Evolutionary conservation across 2,797 vertebrate species (phyloP).

Genomic region (Crypturellus tataupa): DNA sequence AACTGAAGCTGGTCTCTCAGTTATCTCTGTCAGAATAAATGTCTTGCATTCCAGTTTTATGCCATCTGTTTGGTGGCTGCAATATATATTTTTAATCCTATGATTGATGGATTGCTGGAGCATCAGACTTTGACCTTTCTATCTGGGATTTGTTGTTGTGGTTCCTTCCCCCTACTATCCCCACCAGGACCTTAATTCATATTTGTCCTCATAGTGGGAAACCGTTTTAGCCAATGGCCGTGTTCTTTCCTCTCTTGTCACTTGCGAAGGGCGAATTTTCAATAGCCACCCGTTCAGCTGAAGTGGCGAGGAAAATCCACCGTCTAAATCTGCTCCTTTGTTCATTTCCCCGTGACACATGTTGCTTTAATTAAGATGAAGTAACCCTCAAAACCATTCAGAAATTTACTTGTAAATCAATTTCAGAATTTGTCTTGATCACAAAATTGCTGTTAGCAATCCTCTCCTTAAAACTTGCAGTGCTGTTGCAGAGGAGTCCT

Average conservation of each 20-base stretch:
- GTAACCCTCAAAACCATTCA: not conserved
- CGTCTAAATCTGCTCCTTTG: not conserved
- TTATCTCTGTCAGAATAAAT: constrained; percentile 52
- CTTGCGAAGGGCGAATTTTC: not conserved
- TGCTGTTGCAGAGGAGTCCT: not conserved
- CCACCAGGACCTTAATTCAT: not conserved
- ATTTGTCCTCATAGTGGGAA: not conserved
- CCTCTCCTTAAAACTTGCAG: not conserved
- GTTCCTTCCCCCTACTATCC: no score
- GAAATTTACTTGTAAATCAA: not conserved
- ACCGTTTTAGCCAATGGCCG: fast-evolving
- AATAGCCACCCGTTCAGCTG: not conserved
- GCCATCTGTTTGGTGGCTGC: constrained; percentile 43
- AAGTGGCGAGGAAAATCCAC: not conserved
- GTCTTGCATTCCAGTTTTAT: not conserved
- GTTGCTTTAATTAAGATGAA: not conserved
- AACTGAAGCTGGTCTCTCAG: constrained; percentile 32
- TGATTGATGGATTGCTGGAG: constrained; percentile 54
- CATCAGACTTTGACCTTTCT: constrained; percentile 31
- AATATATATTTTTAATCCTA: constrained; percentile 11
- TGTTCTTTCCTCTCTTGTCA: not conserved
- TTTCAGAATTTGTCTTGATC: not conserved
- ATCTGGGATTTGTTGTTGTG: not conserved
- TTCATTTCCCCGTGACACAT: not conserved
- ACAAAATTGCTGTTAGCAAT: fast-evolving